Evolutionary conservation across 2,113 vertebrate species (phyloP).

Genomic region (Cygnus atratus): DNA sequence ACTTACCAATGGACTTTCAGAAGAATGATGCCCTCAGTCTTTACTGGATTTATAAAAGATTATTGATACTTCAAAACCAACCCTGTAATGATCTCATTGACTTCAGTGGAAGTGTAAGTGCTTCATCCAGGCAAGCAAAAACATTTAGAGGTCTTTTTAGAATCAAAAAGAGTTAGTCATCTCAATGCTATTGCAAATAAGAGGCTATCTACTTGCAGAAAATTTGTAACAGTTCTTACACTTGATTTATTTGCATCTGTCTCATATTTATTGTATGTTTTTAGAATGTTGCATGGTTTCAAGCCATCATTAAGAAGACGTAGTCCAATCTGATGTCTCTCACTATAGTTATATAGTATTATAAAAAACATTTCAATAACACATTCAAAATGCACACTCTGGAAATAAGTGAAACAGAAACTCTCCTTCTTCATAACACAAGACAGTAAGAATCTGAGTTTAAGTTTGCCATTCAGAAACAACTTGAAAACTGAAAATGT

Average conservation of each 20-base stretch:
- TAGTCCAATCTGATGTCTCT: background rate
- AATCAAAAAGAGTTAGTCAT: rapidly evolving
- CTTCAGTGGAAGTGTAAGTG: background rate
- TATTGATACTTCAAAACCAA: background rate
- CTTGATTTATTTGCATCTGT: background rate
- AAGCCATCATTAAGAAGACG: background rate
- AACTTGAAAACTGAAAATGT: background rate
- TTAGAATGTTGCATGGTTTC: background rate
- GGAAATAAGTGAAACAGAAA: background rate
- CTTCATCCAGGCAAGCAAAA: background rate
- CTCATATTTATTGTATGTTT: background rate
- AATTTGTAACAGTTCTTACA: background rate
- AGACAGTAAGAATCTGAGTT: background rate
- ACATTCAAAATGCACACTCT: background rate
- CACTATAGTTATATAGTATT: background rate
- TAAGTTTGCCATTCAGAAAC: background rate
- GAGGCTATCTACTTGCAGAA: background rate
- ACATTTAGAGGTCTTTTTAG: background rate
- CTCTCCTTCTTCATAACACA: background rate
- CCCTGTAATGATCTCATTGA: background rate
- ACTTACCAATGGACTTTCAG: background rate
- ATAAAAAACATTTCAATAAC: background rate
- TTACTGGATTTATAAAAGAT: background rate
- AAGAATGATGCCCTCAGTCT: background rate
- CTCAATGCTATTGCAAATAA: background rate